A percentile compares a stretch with the other conserved stretches of the same genome.
Conservation (phyloP, 2,888 invertebrate genomes). For the Ptychoptera contaminata region DNA sequence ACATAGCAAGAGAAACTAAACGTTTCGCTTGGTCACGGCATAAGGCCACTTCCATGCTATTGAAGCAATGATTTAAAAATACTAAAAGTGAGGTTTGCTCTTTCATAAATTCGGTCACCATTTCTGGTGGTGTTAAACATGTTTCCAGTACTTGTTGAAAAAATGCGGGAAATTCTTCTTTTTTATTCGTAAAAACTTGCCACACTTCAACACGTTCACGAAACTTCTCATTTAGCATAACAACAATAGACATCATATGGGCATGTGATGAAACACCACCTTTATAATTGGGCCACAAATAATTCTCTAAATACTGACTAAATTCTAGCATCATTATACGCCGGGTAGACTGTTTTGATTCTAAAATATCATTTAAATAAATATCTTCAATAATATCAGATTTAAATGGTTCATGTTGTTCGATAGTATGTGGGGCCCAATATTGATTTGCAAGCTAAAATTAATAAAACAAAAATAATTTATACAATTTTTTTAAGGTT, state of each 20-base stretch:
- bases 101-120: constrained; percentile 24
- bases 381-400: constrained; percentile 73
- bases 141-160: constrained; percentile 66
- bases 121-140: constrained; percentile 30
- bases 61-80: constrained; percentile 92
- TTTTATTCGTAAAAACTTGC: constrained; percentile 72
- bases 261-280: constrained; percentile 57
- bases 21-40: constrained; percentile 85
- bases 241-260: constrained; percentile 94
- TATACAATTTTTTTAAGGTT: neutral
- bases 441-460: constrained; percentile 76
- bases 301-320: constrained; percentile 93
- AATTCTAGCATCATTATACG: constrained; percentile 93
- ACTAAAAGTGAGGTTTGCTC: constrained; percentile 82
- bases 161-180: constrained; percentile 63
- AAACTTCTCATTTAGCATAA: constrained; percentile 98
- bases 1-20: constrained; percentile 84
- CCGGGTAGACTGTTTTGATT: constrained; percentile 66
- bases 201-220: constrained; percentile 93
- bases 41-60: constrained; percentile 90
- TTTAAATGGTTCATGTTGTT: constrained; percentile 57
- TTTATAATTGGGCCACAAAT: constrained; percentile 89
- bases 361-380: constrained; percentile 72
- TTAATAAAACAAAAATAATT: constrained; percentile 1
- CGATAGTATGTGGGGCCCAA: constrained; percentile 77